Base-by-base conservation (phyloP, 2,888 invertebrate genomes). In the Ischnus inquisitorius region DNA sequence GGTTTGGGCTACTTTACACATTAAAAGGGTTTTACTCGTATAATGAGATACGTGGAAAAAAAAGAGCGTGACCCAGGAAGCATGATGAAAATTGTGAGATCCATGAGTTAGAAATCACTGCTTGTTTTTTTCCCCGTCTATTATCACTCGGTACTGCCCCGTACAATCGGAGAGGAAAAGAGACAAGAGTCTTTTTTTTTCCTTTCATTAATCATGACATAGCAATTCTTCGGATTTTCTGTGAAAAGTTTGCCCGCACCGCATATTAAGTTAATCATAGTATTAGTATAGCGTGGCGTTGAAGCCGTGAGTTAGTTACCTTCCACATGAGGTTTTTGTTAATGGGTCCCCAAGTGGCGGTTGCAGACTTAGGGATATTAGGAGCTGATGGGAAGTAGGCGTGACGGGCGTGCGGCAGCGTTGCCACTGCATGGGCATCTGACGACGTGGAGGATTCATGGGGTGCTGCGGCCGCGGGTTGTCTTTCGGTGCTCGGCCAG, bases 281-380 rank as follows among this genome's bases (percentile, higher is more conserved):
- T 79, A 86, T 82, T 71, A 84, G 68, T 84, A 84, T 75, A 88
- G 85, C 86, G 72, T 65, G 82, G 69, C 72, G 54, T 69, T 41
- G 19, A 76, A 84, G 82, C 82, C 82, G 68, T 78, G 69, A 78
- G 75, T 82, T 89, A 88, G 92, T 92, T 95, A 95, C 95, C 95
- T 95, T 95, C 95, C 95, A 95, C 93, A 95, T 94, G 93, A 95
- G 94, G 94, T 95, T 95, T 94, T 95, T 95, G 94, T 95, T 95
- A 93, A 95, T 95, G 92, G 95, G 95, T 92, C 95, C 95, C 95
- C 95, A 95, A 93, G 95, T 95, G 92, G 95, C 93, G 86, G 93
- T 95, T 92, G 95, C 94, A 92, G 95, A 95, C 94, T 95, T 95
- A 92, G 95, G 95, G 92, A 95, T 94, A 93, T 95, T 94, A 91